Base-by-base conservation (phyloP, 92 coral and sea anemone species). In the Muricea muricata region DNA sequence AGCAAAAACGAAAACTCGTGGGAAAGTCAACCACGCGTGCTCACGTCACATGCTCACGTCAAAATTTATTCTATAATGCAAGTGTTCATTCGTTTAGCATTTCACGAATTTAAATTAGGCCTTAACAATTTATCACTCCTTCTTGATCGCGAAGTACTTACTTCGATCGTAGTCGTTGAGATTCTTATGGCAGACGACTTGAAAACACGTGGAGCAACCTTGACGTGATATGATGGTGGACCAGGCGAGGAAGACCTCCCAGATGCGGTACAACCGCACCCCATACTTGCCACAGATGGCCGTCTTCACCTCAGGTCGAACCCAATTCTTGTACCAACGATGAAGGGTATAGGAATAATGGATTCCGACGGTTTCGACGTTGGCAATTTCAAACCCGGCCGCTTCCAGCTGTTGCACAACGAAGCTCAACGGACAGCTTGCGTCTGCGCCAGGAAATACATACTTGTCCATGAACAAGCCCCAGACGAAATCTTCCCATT, bases 401-500 rank as follows among this genome's bases (percentile, higher is more conserved):
- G 82, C 78, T 73, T 97, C 99, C 0, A 97, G 92, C 74, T 97
- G 97, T 5, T 93, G 91, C 35, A 93, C 89, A 45, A 93, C 88
- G 91, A 95, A 92, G 1, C 93, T 92, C 69, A 97, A 89, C 17
- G 99, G 99, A 45, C 99, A 92, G 66, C 98, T 93, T 5, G 99
- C 99, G 41, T 97, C 99, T 0, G 99, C 99, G 14, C 99, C 99
- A 0, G 99, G 98, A 82, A 97, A 97, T 88, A 97, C 88, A 48
- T 97, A 94, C 89, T 97, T 94, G 7, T 97, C 99, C 99, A 97
- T 97, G 65, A 97, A 97, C 41, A 97, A 87, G 25, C 99, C 99
- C 99, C 99, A 97, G 48, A 97, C 86, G 41, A 97, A 89, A 69
- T 97, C 99, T 60, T 97, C 99, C 99, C 99, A 97, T 75, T 97